Conservation (phyloP, 2,113 vertebrate species). For the Larimichthys crocea region DNA sequence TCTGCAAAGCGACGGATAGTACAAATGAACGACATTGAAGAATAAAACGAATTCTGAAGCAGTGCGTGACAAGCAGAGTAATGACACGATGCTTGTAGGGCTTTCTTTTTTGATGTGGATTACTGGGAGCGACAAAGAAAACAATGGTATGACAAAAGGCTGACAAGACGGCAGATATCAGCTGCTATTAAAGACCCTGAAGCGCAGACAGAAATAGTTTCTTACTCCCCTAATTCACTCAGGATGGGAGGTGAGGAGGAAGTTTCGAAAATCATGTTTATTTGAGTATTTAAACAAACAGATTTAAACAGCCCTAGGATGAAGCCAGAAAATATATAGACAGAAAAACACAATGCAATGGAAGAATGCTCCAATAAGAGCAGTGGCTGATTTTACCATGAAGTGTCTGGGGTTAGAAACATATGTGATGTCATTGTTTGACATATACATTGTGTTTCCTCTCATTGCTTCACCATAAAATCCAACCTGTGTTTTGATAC, state of each 20-base stretch:
- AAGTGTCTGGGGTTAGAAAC: not conserved
- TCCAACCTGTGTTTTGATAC: not conserved
- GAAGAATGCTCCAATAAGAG: not conserved
- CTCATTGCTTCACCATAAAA: constrained; percentile 6
- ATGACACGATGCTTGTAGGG: constrained; percentile 66
- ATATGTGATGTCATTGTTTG: not conserved
- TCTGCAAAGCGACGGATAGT: constrained; percentile 49
- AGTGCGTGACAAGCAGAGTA: constrained; percentile 68
- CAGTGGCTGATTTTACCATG: not conserved
- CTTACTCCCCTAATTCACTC: constrained; percentile 53
- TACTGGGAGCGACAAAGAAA: constrained; percentile 70
- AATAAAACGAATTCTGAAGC: constrained; percentile 66
- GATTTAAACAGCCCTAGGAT: constrained; percentile 29
- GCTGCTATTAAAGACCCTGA: constrained; percentile 61
- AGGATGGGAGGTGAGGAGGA: constrained; percentile 46
- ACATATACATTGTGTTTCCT: not conserved
- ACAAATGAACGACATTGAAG: constrained; percentile 64
- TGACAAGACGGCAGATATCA: constrained; percentile 65
- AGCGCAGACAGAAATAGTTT: constrained; percentile 71
- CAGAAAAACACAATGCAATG: not conserved
- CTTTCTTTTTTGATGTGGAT: constrained; percentile 74
- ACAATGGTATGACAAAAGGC: constrained; percentile 69
- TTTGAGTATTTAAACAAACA: constrained; percentile 18
- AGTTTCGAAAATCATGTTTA: constrained; percentile 43
- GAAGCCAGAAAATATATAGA: not conserved